These are phyloP conservation scores for Rhizomys pruinosus DNA, from an alignment of 2,113 vertebrate genomes.

Conservation along the genomic window DNA sequence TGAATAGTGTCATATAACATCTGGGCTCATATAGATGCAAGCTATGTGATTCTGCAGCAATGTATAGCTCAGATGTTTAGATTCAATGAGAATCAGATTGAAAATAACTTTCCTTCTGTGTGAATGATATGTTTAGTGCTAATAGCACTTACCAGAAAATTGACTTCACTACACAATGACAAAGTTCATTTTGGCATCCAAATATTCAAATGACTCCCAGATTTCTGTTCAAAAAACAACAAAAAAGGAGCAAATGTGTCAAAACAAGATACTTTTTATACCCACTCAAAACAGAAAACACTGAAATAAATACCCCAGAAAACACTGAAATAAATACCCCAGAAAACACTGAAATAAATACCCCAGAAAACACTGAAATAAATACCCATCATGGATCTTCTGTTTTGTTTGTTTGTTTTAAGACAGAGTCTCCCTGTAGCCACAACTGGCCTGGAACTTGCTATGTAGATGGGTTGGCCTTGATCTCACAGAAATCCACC, in stretches of 20 bases:
- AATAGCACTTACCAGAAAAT: constrained; percentile 36
- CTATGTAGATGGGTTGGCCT: no score
- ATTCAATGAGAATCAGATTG: constrained; percentile 6
- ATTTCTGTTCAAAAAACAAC: constrained; percentile 21
- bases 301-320: not conserved
- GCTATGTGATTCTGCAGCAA: constrained; percentile 27
- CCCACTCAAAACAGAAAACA: not conserved
- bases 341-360: not conserved
- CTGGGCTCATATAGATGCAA: constrained; percentile 56
- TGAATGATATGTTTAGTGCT: not conserved
- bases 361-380: not conserved
- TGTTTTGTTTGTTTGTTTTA: no score
- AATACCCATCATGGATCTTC: not conserved
- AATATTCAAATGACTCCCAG: constrained; percentile 8
- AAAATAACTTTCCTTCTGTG: constrained; percentile 56
- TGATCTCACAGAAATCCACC: no score
- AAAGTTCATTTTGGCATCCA: constrained; percentile 10
- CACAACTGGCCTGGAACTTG: no score
- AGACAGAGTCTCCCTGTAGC: no score
- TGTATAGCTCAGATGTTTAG: constrained; percentile 62
- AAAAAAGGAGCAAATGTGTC: not conserved
- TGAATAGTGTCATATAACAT: constrained; percentile 60
- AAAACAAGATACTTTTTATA: not conserved
- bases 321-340: not conserved
- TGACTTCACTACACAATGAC: constrained; percentile 38